These are phyloP conservation scores for Oscheius sp. DNA, from an alignment of 2,888 invertebrate species.

Conservation along the genomic window DNA sequence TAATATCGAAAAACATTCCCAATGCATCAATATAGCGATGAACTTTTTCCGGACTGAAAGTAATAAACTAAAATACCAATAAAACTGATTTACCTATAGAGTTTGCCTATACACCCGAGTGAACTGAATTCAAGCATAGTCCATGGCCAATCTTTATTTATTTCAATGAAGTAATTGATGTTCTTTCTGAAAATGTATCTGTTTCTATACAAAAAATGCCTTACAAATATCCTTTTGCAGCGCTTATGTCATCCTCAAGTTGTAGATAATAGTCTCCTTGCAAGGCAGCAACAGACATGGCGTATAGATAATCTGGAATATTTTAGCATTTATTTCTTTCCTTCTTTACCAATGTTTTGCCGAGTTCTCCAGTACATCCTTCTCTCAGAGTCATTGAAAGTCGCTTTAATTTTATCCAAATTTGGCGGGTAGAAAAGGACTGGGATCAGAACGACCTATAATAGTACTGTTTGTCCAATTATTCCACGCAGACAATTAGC, in stretches of 20 bases:
- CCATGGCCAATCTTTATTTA: not conserved
- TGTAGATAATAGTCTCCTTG: constrained; percentile 8
- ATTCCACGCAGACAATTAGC: not conserved
- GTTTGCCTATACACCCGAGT: constrained; percentile 6
- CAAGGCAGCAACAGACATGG: not conserved
- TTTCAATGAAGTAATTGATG: constrained; percentile 6
- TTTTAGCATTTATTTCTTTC: no score
- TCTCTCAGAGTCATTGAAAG: constrained; percentile 2
- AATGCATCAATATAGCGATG: not conserved
- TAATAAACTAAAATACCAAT: not conserved
- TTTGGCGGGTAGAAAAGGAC: constrained; percentile 9
- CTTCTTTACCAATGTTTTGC: constrained; percentile 7
- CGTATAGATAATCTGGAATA: not conserved
- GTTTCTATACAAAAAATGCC: not conserved
- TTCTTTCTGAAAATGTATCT: not conserved
- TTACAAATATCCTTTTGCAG: constrained; percentile 11
- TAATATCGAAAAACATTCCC: not conserved
- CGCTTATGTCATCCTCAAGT: constrained; percentile 13
- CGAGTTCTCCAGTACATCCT: constrained; percentile 17
- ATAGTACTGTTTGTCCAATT: not conserved
- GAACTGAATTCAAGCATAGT: constrained; percentile 3
- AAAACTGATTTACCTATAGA: not conserved
- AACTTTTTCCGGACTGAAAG: not conserved
- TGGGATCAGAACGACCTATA: constrained; percentile 4
- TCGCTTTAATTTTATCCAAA: not conserved